Base-by-base conservation (phyloP, 1,140 invertebrate genomes). In the Leguminivora glycinivorella region DNA sequence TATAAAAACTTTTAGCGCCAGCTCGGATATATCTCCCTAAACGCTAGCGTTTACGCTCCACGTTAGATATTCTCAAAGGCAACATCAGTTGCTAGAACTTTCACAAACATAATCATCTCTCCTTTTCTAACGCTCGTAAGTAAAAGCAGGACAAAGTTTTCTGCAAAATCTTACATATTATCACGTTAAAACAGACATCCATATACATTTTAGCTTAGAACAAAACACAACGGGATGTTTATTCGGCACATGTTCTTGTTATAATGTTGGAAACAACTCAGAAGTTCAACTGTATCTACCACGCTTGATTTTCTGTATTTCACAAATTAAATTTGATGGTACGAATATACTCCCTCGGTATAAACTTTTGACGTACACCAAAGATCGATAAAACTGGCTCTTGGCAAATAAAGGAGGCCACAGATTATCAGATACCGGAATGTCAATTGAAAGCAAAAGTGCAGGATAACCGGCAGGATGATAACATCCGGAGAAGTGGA, bases 121-220 rank as follows among this genome's bases (percentile, higher is more conserved):
- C 10, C 40, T 43, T 10, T 43, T 43, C 40, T 43, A 52, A 19
- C 2, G 43, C 43, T 7, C 17, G 43, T 22, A 52, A 4, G 43
- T 52, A 52, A 17, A 52, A 52, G 7, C 43, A 7, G 4, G 43
- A 52, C 43, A 52, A 19, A 22, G 4, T 52, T 52, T 52, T 52
- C 5, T 9, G 9, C 14, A 0, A n/a, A 19, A 52, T 22, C 17
- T 52, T 52, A 4, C n/a, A 17, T 52, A 4, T 22, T 52, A 47
- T 52, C 47, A 52, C 47, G 17, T 17, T 52, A 5, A 52, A n/a
- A n/a, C 17, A 52, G 47, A 7, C 17, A 7, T 52, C 47, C 3
- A 43, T 43, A n/a, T 43, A 43, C 12, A 52, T 52, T 52, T 52
- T 52, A 52, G 17, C n/a, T 52, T 52, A 52, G 22, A 52, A 17